These are phyloP conservation scores for Capricornis sumatraensis DNA, from an alignment of 2,113 vertebrate genomes.

Conservation along the genomic window DNA sequence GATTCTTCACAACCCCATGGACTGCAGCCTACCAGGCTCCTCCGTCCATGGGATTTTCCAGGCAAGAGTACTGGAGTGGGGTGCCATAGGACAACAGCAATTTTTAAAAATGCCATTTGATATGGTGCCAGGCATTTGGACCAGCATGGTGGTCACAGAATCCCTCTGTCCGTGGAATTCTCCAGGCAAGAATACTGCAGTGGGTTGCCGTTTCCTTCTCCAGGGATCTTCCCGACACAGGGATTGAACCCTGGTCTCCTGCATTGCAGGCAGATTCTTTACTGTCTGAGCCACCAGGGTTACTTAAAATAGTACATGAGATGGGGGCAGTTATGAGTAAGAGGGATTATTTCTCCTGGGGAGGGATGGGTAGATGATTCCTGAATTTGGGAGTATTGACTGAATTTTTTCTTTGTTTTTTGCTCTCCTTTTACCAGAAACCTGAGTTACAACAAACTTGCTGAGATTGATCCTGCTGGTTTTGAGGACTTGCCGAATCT, in stretches of 20 bases:
- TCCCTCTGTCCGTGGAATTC: neutral
- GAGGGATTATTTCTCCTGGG: neutral
- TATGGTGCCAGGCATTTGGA: neutral
- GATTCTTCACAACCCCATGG: too few relatives aligned
- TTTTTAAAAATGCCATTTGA: neutral
- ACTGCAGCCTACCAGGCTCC: too few relatives aligned
- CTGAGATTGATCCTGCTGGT: conserved; percentile 84
- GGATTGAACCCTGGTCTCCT: neutral
- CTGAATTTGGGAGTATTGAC: neutral
- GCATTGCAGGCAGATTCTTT: neutral
- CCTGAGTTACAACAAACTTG: conserved; percentile 93
- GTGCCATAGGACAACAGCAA: neutral
- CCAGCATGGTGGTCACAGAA: neutral
- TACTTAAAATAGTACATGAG: neutral
- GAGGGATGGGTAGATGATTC: neutral
- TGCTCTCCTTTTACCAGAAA: conserved; percentile 85
- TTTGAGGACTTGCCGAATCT: conserved; percentile 88
- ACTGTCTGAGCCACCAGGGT: neutral
- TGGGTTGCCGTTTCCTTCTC: neutral
- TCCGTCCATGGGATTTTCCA: too few relatives aligned
- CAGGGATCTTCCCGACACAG: neutral
- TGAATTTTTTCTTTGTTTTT: neutral
- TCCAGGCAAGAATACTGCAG: neutral
- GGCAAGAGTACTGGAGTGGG: too few relatives aligned
- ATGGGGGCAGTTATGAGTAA: neutral